Percentiles rank a stretch among this genome's conserved stretches.
Evolutionary conservation across 35 echinoderm and acorn worm genomes (phyloP).

Genomic region (Apostichopus parvimensis): DNA sequence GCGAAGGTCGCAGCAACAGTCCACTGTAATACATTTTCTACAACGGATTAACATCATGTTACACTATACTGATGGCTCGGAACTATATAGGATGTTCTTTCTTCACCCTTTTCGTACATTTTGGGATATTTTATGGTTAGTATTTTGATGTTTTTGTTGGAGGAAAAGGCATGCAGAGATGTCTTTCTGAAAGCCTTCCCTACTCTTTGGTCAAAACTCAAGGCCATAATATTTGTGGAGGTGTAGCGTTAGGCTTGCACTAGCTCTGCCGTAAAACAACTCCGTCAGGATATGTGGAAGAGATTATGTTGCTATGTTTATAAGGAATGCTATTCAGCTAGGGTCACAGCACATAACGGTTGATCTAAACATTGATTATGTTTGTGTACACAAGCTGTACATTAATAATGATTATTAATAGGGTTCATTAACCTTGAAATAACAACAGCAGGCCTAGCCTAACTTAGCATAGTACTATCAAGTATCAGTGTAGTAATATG

Average conservation of each 20-base stretch:
- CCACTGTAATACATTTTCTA: constrained; percentile 6
- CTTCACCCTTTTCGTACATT: constrained; percentile 6
- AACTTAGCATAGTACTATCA: background rate
- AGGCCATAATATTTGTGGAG: background rate
- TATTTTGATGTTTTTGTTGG: background rate
- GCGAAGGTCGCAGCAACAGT: constrained; percentile 12
- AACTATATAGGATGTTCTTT: constrained; percentile 28
- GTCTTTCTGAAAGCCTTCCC: constrained; percentile 1
- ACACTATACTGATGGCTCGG: constrained; percentile 38
- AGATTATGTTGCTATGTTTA: background rate
- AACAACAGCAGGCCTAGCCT: background rate
- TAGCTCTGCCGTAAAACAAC: background rate
- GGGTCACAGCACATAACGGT: background rate
- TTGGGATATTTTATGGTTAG: constrained; percentile 28
- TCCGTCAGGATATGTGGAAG: background rate
- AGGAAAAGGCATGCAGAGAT: background rate
- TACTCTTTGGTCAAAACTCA: constrained; percentile 1
- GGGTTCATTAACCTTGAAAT: constrained; percentile 38
- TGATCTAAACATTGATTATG: background rate
- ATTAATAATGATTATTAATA: constrained; percentile 15
- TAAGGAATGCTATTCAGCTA: background rate
- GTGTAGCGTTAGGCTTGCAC: constrained; percentile 5
- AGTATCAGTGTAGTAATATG: too few species aligned
- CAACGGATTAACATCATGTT: constrained; percentile 34
- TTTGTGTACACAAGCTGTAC: background rate